Conservation (phyloP, 2,797 vertebrate genomes). For the Tiaroga cobitis region DNA sequence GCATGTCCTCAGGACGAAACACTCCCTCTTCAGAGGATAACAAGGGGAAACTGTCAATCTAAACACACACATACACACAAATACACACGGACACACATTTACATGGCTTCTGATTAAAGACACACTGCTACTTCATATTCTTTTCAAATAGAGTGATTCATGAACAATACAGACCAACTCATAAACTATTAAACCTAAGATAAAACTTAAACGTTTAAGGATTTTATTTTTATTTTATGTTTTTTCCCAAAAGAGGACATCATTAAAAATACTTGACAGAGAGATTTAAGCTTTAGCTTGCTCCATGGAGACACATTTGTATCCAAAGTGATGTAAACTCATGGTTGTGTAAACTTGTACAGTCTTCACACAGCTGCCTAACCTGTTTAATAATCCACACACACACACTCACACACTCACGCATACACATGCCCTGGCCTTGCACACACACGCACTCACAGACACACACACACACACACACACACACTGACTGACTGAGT, state of each 20-base stretch:
- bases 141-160: constrained; percentile 6
- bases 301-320: neutral
- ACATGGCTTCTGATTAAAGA: neutral
- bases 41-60: constrained; percentile 75
- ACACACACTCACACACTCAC: constrained; percentile 11
- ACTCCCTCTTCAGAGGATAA: constrained; percentile 72
- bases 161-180: constrained; percentile 18
- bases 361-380: constrained; percentile 2
- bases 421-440: too few species aligned
- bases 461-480: constrained; percentile 26
- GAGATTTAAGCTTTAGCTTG: neutral
- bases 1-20: constrained; percentile 62
- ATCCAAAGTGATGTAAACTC: neutral
- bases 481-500: constrained; percentile 35
- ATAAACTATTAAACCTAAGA: neutral
- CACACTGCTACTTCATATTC: neutral
- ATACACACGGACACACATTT: neutral
- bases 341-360: neutral
- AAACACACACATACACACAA: constrained; percentile 1
- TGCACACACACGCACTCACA: constrained; percentile 29
- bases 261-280: neutral
- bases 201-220: neutral
- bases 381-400: constrained; percentile 16
- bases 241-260: neutral
- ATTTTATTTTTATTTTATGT: too few species aligned